Base-by-base conservation (phyloP, 2,888 invertebrate species). In the Drosophila siamana region DNA sequence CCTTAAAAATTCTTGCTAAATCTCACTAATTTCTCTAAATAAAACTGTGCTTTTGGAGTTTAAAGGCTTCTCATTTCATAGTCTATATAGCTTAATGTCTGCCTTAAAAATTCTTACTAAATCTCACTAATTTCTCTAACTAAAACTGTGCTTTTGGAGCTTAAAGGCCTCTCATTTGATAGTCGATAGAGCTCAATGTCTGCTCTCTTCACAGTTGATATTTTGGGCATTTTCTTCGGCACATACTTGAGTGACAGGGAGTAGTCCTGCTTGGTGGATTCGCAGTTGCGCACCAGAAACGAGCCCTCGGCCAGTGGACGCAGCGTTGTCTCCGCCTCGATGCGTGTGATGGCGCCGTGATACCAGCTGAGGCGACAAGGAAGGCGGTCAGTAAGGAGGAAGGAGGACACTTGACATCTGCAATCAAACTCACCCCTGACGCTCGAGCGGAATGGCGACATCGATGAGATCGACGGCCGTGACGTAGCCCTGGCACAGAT, bases 181-280 rank as follows among this genome's bases (percentile, higher is more conserved):
- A 24, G 4, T 13, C 22, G 7, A 13, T 13, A 43, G n/a, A n/a
- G n/a, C n/a, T n/a, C n/a, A n/a, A n/a, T n/a, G n/a, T n/a, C n/a
- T n/a, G n/a, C n/a, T n/a, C n/a, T n/a, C n/a, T n/a, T n/a, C n/a
- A n/a, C n/a, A n/a, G n/a, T n/a, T n/a, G n/a, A n/a, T n/a, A n/a
- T n/a, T n/a, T n/a, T n/a, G n/a, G n/a, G n/a, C n/a, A n/a, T n/a
- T n/a, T n/a, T n/a, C n/a, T n/a, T n/a, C n/a, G n/a, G n/a, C n/a
- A n/a, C n/a, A 95, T 94, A 98, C 98, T 98, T 98, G 82, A 98
- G 94, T 78, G 98, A 98, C 62, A 98, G 94, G 11, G 98, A 98
- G 92, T 97, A 98, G 93, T 98, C 98, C 91, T 97, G 96, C 92
- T 97, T 96, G 50, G 97, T 96, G 61, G 98, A 97, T 93, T 98